Evolutionary conservation across 2,113 vertebrate species (phyloP), one percentile per base, ranked within the genome.

Genomic region (Thomomys bottae): DNA sequence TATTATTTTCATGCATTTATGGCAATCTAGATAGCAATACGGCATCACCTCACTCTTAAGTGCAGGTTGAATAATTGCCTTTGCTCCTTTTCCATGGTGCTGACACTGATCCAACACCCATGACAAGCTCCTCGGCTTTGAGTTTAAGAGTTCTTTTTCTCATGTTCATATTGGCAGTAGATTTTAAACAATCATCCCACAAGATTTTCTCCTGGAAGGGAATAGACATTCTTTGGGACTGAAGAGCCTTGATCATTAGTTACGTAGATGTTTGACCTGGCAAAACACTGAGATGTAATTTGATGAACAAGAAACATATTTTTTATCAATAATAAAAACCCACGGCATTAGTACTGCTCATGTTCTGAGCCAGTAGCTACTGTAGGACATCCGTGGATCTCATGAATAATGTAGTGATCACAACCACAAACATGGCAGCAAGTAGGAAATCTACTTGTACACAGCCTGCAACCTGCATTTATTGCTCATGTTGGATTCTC

Each of bases 151-250:
- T 54, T 92, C 78, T 87, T 95, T 94, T 84, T 82, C 70, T 89
- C 54, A 93, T 64, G 61, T 92, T 36, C 54, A 18, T n/a, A 73
- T 92, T 96, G 91, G 93, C 91, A 94, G 30, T 42, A 82, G 71
- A 95, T 57, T 95, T 94, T 81, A 85, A 92, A 94, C 73, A 89
- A 79, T 49, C 73, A 91, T 89, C 68, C 78, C 78, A 88, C 84
- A 89, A 93, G 40, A 45, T 94, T 94, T 94, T 89, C 82, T 94
- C 59, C 85, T 95, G 92, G 94, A 95, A 96, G 23, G 34, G 70
- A 96, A 88, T 54, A 83, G 66, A 78, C 85, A 77, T 95, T 96
- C 94, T 97, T 92, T 94, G 94, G 91, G 94, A 83, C 54, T 49
- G 8, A 92, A 96, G 89, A 95, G 92, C 30, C 54, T 70, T 84